A percentile compares a stretch with the other conserved stretches of the same genome.
phyloP scores from a whole-genome alignment of 1,140 invertebrate species.

The Arctopsyche grandis region DNA sequence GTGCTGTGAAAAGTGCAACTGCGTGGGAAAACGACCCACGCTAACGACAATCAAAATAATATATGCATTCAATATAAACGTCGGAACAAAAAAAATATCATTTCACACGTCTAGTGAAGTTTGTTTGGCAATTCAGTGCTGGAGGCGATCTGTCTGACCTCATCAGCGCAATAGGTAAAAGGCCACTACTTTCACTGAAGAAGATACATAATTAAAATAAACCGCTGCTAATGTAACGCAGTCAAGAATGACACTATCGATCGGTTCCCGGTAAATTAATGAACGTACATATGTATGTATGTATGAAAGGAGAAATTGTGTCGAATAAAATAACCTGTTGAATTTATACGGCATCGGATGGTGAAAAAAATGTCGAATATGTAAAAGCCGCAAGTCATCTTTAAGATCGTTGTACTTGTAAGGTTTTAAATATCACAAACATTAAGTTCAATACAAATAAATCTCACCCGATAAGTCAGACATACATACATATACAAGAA shows the following conservation, averaged over 20 bases:
- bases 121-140: background rate
- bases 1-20: too few relatives aligned
- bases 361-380: background rate
- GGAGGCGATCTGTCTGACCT: background rate
- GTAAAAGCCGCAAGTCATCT: background rate
- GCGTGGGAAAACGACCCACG: too few relatives aligned
- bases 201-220: constrained; percentile 19
- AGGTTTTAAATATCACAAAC: background rate
- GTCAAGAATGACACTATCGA: background rate
- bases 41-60: too few relatives aligned
- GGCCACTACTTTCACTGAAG: constrained; percentile 36
- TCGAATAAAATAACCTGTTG: background rate
- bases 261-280: background rate
- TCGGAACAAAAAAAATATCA: background rate
- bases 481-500: too few relatives aligned
- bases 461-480: background rate
- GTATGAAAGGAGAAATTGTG: too few relatives aligned
- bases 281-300: too few relatives aligned
- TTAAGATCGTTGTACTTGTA: background rate
- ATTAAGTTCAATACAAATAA: background rate
- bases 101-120: constrained; percentile 17
- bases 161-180: constrained; percentile 31
- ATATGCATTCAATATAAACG: too few relatives aligned
- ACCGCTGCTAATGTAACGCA: background rate
- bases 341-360: constrained; percentile 22